Base-by-base conservation (phyloP, 2,797 vertebrate species). In the Tachyglossus aculeatus region DNA sequence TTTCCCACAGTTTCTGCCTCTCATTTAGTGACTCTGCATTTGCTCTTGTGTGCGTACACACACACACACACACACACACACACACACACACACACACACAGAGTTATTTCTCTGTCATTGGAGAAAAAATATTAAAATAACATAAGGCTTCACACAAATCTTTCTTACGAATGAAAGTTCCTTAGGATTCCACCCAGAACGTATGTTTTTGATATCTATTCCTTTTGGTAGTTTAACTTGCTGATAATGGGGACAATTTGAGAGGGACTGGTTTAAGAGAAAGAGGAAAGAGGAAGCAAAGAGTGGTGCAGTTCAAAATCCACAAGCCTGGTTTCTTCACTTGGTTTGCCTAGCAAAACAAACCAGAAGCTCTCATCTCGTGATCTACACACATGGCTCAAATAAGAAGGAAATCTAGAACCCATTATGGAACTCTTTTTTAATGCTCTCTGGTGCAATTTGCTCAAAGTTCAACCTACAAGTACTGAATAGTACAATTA, bases 331-430 rank as follows among this genome's bases (percentile, higher is more conserved):
- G 15, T 67, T 77, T 48, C 27, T n/a, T 25, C 40, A 47, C 21
- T 38, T 58, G 50, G 41, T 62, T 74, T 70, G 56, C 29, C n/a
- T 48, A 55, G 47, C 14, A 34, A 22, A 39, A 44, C n/a, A 67
- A 60, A 71, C 33, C 50, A 9, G n/a, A 71, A 24, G 48, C 27
- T 5, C 32, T 2, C 5, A 27, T 66, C 11, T 29, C 71, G 34
- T 47, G 62, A 63, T 83, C 55, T 50, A 55, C 74, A 14, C 27
- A 75, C 58, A 67, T 81, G 24, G 14, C 22, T 78, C 22, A 39
- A 9, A 54, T 40, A 37, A 86, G 38, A 65, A 41, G 22, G 57
- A 50, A 36, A 36, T 64, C 15, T 5, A 33, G 33, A 82, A 57
- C n/a, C 25, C 40, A 21, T 21, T 71, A 47, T 40, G 3, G 27